These are phyloP conservation scores for Cottus gobio DNA, from an alignment of 2,113 vertebrate species.

Conservation along the genomic window DNA sequence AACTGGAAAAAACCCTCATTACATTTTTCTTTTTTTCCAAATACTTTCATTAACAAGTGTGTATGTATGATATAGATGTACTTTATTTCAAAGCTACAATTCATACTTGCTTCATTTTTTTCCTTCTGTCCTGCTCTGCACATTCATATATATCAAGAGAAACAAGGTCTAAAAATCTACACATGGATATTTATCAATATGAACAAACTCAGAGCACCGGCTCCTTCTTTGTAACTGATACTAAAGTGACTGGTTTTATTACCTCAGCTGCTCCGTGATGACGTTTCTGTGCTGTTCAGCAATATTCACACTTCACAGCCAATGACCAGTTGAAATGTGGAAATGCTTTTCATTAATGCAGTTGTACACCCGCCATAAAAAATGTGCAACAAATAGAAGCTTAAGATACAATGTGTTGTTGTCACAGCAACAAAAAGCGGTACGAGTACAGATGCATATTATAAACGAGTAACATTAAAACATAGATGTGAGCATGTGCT, in stretches of 20 bases:
- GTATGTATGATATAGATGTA: not conserved
- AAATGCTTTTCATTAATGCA: conserved; percentile 19
- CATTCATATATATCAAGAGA: conserved; percentile 42
- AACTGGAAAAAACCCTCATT: not conserved
- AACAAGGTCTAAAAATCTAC: not conserved
- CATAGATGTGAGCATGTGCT: not conserved
- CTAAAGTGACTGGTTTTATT: conserved; percentile 35
- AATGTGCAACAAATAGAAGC: not conserved
- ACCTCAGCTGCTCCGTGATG: not conserved
- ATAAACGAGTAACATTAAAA: too few species aligned
- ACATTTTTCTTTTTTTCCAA: not conserved
- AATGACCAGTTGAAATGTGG: not conserved
- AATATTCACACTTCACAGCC: conserved; percentile 26
- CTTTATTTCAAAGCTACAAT: not conserved
- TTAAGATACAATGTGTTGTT: not conserved
- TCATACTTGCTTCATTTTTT: too few species aligned
- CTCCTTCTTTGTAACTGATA: conserved; percentile 19
- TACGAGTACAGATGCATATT: not conserved
- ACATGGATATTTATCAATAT: conserved; percentile 30
- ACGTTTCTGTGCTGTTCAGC: not conserved
- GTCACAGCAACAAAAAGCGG: not conserved
- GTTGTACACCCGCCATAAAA: not conserved
- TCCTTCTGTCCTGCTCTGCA: not conserved
- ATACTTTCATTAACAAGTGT: too few species aligned
- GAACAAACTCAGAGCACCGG: not conserved